Percentiles rank a stretch among this genome's conserved stretches.
These are phyloP conservation scores for Pheosia tremula DNA, from an alignment of 2,888 invertebrate genomes.

Conservation along the genomic window DNA sequence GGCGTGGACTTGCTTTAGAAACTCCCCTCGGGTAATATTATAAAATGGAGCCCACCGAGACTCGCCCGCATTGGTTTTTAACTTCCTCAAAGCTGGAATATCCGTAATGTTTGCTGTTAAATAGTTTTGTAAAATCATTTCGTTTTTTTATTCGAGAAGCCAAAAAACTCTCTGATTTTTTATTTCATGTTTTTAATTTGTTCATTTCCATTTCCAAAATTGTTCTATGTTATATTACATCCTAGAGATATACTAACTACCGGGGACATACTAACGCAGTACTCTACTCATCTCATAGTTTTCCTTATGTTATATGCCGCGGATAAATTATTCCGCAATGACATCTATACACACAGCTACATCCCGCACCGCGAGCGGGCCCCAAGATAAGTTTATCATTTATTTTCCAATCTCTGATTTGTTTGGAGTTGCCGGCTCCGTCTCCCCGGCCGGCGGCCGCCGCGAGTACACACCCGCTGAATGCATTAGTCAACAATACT, in stretches of 20 bases:
- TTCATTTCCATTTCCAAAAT: too few relatives aligned
- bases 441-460: background rate
- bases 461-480: background rate
- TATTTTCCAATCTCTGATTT: background rate
- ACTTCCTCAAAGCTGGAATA: background rate
- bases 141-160: too few relatives aligned
- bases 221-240: too few relatives aligned
- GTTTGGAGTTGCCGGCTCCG: background rate
- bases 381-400: background rate
- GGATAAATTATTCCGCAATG: too few relatives aligned
- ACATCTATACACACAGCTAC: background rate
- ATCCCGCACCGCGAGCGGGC: background rate
- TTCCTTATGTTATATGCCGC: too few relatives aligned
- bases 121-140: background rate
- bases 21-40: slow-evolving; percentile 13
- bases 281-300: too few relatives aligned
- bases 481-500: background rate
- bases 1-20: slow-evolving; percentile 15
- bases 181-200: too few relatives aligned
- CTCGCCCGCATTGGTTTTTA: slow-evolving; percentile 2
- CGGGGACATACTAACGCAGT: too few relatives aligned
- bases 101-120: background rate
- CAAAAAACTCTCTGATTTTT: too few relatives aligned
- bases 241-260: too few relatives aligned
- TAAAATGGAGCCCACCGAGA: slow-evolving; percentile 1